Base-by-base conservation (phyloP, 2,113 vertebrate species). In the Aptenodytes patagonicus region DNA sequence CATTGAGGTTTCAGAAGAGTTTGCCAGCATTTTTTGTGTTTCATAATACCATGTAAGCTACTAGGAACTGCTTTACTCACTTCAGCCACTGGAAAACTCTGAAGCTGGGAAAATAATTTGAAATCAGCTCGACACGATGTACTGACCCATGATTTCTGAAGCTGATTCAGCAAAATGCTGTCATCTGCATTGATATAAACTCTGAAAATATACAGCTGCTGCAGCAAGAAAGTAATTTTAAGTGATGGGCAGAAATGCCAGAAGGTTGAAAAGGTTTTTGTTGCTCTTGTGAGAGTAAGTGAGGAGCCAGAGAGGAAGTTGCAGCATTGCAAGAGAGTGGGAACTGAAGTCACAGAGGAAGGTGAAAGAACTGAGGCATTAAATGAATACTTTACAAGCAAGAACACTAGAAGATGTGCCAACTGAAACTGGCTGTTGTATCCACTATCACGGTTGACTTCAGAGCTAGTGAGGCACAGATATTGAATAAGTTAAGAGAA, bases 401-500 rank as follows among this genome's bases (percentile, higher is more conserved):
- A 66, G 80, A 94, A 80, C 57, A n/a, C 3, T 52, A 76, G 90
- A 94, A 93, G 36, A 85, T 65, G 54, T 1, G 8, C 86, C 70
- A 78, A 57, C 68, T 94, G 89, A 95, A 96, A 62, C 78, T 62
- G 78, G 29, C 71, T 91, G 66, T 81, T 91, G 64, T 46, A 88
- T 58, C 44, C 57, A 22, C 80, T 95, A 21, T 80, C 78, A 92
- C 1, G 11, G 94, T 6, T 97, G 94, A 77, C 83, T 96, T 96
- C 93, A 82, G 75, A 84, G 54, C 44, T 95, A 96, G 93, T 95
- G 95, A 95, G 87, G 92, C 95, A 92, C 60, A 93, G 70, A 92
- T 87, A 96, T 57, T 95, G 83, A 93, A 89, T 97, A 96, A 90
- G 84, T 94, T 92, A 93, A 87, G 72, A 93, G 75, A 96, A 93